Base-by-base conservation (phyloP, 2,797 vertebrate genomes). In the Centroberyx gerrardi region DNA sequence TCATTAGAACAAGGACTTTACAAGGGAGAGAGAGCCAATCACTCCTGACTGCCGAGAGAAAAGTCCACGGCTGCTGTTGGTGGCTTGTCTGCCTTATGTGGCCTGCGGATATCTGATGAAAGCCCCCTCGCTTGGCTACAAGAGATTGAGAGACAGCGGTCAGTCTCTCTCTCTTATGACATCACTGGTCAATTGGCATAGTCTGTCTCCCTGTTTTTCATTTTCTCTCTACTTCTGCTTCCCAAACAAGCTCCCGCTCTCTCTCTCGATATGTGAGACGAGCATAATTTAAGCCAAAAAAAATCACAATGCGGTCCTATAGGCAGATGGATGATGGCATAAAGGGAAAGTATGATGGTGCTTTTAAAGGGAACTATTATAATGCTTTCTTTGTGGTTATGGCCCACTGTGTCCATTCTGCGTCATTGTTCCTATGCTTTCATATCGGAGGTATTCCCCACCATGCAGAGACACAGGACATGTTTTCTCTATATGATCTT, bases 1-100 rank as follows among this genome's bases (percentile, higher is more conserved):
- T 91, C 91, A 88, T 87, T 92, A 84, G 56, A 58, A 80, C 79
- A 59, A 82, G 74, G 59, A 60, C 78, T 91, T 89, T 77, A 73
- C 56, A 62, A 60, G 33, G 18, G 69, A 64, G 72, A 70, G 56
- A 75, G 80, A 22, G 59, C 80, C 68, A 51, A 83, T 84, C 73
- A 33, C 73, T 76, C 73, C 52, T 82, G 77, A 74, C 73, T 89
- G 84, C 81, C 68, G 83, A 52, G 59, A 88, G 82, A 86, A 74
- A 78, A 54, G 76, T 87, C 73, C 69, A 10, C 58, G 75, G 68
- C 72, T 81, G 49, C 77, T 68, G 59, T 59, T 75, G 28, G 65
- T 76, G 68, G 54, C 48, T 78, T 80, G 80, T 74, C 62, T 68
- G 80, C 52, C 71, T 83, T 52, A 64, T 72, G 75, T 71, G 61